Evolutionary conservation across 2,888 invertebrate genomes (phyloP).

Genomic region (Siphonodentalium dalli): DNA sequence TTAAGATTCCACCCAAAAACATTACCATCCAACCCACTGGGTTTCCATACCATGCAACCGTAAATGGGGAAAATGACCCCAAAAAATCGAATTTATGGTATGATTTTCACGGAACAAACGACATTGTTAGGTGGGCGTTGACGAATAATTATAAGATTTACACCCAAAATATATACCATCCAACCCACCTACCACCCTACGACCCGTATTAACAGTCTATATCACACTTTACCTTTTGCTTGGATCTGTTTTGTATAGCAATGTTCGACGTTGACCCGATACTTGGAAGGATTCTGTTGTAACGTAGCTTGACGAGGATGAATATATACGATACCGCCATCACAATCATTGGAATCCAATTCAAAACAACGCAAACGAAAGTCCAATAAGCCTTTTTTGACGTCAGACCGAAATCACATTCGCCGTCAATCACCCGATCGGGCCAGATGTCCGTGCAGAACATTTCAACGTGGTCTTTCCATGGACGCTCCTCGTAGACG

Average conservation of each 20-base stretch:
- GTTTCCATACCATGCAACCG: too few relatives aligned
- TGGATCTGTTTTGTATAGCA: constrained; percentile 44
- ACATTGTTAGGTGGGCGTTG: too few relatives aligned
- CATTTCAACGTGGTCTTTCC: constrained; percentile 47
- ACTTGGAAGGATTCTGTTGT: constrained; percentile 42
- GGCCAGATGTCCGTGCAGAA: constrained; percentile 54
- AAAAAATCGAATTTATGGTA: too few relatives aligned
- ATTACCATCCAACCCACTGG: too few relatives aligned
- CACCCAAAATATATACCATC: too few relatives aligned
- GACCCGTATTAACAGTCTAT: too few relatives aligned
- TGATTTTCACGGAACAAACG: too few relatives aligned
- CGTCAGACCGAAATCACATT: constrained; percentile 42
- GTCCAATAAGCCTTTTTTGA: constrained; percentile 52
- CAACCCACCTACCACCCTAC: too few relatives aligned
- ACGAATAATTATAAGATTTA: too few relatives aligned
- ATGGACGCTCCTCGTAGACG: constrained; percentile 40
- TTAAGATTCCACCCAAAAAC: too few relatives aligned
- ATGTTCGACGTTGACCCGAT: constrained; percentile 37
- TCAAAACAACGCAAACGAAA: constrained; percentile 48
- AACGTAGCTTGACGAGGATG: constrained; percentile 43
- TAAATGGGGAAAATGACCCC: too few relatives aligned
- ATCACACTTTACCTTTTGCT: constrained; percentile 46
- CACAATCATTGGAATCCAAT: constrained; percentile 54
- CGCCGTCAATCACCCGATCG: constrained; percentile 27
- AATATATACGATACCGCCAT: constrained; percentile 47